phyloP scores from a whole-genome alignment of 1,140 invertebrate species.

The Acromyrmex heyeri region DNA sequence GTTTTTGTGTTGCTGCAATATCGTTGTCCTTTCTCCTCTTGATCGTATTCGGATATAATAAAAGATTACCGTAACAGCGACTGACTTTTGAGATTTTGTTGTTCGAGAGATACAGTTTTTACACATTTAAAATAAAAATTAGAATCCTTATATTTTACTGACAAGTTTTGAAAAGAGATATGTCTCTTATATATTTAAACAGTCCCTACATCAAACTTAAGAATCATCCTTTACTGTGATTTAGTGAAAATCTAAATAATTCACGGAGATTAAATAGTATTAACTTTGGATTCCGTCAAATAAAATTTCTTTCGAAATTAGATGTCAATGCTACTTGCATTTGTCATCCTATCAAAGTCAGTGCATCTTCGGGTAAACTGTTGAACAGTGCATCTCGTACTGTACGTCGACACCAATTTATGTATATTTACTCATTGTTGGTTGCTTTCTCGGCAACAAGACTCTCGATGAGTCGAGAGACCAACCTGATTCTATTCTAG shows the following conservation, averaged over 20 bases:
- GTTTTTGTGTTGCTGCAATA: neutral
- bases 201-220: neutral
- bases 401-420: neutral
- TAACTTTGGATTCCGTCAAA: neutral
- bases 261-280: neutral
- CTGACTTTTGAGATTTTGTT: neutral
- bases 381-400: slow-evolving; percentile 15
- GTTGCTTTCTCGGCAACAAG: slow-evolving; percentile 66
- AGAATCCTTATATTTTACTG: neutral
- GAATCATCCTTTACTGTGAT: neutral
- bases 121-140: neutral
- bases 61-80: neutral
- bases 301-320: neutral
- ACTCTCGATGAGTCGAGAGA: slow-evolving; percentile 64
- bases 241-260: neutral
- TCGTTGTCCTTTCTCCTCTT: neutral
- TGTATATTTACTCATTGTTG: slow-evolving; percentile 52
- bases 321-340: neutral
- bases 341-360: slow-evolving; percentile 2
- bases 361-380: neutral
- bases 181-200: neutral
- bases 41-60: neutral
- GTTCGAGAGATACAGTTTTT: too few relatives aligned
- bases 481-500: slow-evolving; percentile 77
- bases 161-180: neutral